Conservation (phyloP, 2,888 invertebrate genomes). For the Volucella inflata region DNA sequence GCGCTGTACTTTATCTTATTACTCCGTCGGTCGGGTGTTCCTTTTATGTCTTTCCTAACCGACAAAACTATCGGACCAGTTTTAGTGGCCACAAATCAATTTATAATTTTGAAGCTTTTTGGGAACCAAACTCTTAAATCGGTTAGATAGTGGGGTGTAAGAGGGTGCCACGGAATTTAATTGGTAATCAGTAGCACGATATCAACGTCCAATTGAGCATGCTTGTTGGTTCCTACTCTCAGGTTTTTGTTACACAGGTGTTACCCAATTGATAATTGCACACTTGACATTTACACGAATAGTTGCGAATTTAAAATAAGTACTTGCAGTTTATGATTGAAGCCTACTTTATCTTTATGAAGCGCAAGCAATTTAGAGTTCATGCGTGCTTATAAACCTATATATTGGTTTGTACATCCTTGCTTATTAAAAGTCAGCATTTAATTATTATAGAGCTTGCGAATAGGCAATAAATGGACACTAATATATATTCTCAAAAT, state of each 20-base stretch:
- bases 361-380: no score
- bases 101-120: constrained; percentile 67
- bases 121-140: constrained; percentile 47
- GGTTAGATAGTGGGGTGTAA: constrained; percentile 14
- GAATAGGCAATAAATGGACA: no score
- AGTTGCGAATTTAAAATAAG: no score
- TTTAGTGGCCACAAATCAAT: constrained; percentile 62
- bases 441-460: no score
- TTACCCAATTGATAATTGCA: constrained; percentile 64
- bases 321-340: no score
- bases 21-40: constrained; percentile 23
- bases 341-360: no score
- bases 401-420: no score
- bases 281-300: constrained; percentile 20
- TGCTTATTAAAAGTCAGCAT: no score
- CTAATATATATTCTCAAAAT: no score
- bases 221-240: not conserved
- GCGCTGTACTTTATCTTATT: not conserved
- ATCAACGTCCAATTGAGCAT: constrained; percentile 50
- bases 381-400: no score
- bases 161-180: constrained; percentile 4
- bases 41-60: constrained; percentile 17
- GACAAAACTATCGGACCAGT: constrained; percentile 20
- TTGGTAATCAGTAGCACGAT: constrained; percentile 63
- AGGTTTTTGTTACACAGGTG: constrained; percentile 60